These are phyloP conservation scores for Opisthocomus hoazin DNA, from an alignment of 2,113 vertebrate genomes.

Conservation along the genomic window DNA sequence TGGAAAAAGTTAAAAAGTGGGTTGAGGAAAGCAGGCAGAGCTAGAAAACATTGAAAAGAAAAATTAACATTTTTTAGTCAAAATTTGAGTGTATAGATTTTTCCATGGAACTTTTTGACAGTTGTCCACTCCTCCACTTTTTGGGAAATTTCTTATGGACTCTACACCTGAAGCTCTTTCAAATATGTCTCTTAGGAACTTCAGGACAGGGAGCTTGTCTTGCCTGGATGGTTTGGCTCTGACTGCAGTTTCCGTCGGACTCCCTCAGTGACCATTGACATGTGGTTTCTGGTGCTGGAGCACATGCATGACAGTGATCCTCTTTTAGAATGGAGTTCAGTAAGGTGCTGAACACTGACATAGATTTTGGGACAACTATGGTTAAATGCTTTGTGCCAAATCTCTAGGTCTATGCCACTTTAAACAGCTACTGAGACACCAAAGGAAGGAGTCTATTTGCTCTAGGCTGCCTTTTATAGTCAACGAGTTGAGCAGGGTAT, in stretches of 20 bases:
- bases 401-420: not conserved
- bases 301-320: rapidly evolving
- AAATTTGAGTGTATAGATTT: not conserved
- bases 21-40: not conserved
- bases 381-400: not conserved
- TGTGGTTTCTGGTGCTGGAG: not conserved
- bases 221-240: not conserved
- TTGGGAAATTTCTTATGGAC: not conserved
- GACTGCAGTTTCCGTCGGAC: not conserved
- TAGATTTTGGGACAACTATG: not conserved
- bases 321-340: not conserved
- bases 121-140: not conserved
- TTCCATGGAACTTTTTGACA: not conserved
- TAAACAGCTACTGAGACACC: not conserved
- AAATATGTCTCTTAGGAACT: not conserved
- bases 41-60: not conserved
- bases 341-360: not conserved
- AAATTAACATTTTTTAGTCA: not conserved
- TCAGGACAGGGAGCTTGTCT: not conserved
- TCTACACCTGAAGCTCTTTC: not conserved
- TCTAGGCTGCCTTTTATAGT: not conserved
- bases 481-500: not conserved
- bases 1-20: not conserved
- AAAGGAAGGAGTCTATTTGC: not conserved
- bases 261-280: not conserved